phyloP scores from a whole-genome alignment of 1,140 invertebrate species.

The Aporrectodea caliginosa region DNA sequence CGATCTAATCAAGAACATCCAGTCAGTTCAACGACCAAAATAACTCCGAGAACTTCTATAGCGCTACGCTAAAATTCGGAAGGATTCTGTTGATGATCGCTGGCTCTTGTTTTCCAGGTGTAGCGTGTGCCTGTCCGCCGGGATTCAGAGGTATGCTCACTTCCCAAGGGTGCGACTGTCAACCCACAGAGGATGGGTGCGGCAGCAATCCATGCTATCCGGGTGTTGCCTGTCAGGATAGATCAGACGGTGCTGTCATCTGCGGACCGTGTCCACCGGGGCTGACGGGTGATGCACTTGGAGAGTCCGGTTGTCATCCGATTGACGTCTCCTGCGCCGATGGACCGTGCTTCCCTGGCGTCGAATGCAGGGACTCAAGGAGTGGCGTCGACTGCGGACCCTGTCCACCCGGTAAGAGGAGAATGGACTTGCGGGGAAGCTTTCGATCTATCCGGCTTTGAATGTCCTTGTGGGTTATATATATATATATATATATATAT shows the following conservation, averaged over 20 bases:
- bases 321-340: conserved; percentile 45
- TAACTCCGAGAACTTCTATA: too few species aligned
- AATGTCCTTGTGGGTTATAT: too few species aligned
- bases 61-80: too few species aligned
- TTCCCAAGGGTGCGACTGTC: too few species aligned
- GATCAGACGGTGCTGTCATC: conserved; percentile 47
- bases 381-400: conserved; percentile 35
- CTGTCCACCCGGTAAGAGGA: conserved; percentile 4
- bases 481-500: too few species aligned
- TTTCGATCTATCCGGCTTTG: too few species aligned
- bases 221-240: conserved; percentile 76
- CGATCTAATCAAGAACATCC: too few species aligned
- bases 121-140: too few species aligned
- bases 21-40: too few species aligned
- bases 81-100: too few species aligned
- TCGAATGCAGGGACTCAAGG: conserved; percentile 45
- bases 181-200: conserved; percentile 6
- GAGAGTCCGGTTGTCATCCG: not conserved
- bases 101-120: too few species aligned
- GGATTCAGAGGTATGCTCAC: too few species aligned
- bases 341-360: conserved; percentile 66
- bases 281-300: conserved; percentile 40
- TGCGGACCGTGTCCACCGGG: conserved; percentile 43
- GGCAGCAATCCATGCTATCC: conserved; percentile 67
- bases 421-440: not conserved